Base-by-base conservation (phyloP, 2,888 invertebrate genomes). In the Stratiomys singularior region DNA sequence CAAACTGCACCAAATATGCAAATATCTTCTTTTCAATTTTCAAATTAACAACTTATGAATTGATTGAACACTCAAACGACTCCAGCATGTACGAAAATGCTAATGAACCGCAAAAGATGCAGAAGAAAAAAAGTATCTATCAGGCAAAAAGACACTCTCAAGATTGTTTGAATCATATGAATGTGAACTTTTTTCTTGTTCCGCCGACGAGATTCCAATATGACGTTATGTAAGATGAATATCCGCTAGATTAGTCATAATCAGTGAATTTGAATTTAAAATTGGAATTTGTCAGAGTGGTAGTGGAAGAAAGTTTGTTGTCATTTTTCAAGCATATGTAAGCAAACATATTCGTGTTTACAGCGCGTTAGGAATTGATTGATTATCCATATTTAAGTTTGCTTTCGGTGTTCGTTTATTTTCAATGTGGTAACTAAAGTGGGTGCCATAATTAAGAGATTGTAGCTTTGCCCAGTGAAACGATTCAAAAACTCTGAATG, bases 191-290 rank as follows among this genome's bases (percentile, higher is more conserved):
- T 52, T 52, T 52, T n/a, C 18, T 52, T 5, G 18, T 4, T 37
- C 37, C 9, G 3, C 7, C 60, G 60, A n/a, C 60, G 60, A 60
- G 60, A 60, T 18, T 60, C 60, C 18, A 25, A 25, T 60, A 13
- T 60, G 60, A 1, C 25, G 25, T 47, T 69, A 69, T 46, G 25
- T 47, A 69, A 69, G 47, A 11, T 69, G 46, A 47, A 46, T 69
- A 69, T 69, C 69, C 46, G 69, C 69, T 18, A 69, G 46, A 69
- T 69, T 69, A 69, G 69, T 69, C 69, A 69, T 47, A 47, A 47
- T 52, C n/a, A 13, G 18, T 69, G 46, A 46, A 69, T 69, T 69
- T 46, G 69, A 46, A 69, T 69, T 47, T 21, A 25, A 37, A 69
- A 46, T 47, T 47, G 69, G 15, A 69, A 23, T 30, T 27, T 11